A percentile compares a stretch with the other conserved stretches of the same genome.
phyloP scores from a whole-genome alignment of 2,113 vertebrate species.

The Scatophagus argus region DNA sequence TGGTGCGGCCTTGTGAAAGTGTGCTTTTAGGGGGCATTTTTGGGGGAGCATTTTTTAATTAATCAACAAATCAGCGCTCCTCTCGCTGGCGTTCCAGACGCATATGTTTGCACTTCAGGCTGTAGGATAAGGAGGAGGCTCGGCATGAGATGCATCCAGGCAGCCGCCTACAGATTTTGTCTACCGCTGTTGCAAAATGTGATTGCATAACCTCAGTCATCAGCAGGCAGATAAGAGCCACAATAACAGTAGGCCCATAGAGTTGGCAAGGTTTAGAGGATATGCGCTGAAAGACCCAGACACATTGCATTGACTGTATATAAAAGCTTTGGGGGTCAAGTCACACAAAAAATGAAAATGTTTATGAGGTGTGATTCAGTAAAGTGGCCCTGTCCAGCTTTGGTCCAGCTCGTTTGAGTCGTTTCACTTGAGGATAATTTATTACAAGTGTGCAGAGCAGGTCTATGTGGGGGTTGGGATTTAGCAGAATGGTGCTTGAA shows the following conservation, averaged over 20 bases:
- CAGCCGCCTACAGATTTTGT: conserved; percentile 90
- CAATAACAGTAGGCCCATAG: conserved; percentile 42
- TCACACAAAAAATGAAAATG: conserved; percentile 72
- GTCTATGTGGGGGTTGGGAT: conserved; percentile 81
- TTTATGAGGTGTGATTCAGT: conserved; percentile 89
- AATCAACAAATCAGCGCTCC: conserved; percentile 95
- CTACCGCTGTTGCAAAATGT: conserved; percentile 89
- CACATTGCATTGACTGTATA: conserved; percentile 43
- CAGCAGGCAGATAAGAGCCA: conserved; percentile 58
- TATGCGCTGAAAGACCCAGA: conserved; percentile 51
- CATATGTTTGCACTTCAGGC: conserved; percentile 95
- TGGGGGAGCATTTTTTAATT: conserved; percentile 86
- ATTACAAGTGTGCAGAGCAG: conserved; percentile 96
- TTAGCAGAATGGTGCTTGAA: conserved; percentile 91
- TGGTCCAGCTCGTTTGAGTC: conserved; percentile 90
- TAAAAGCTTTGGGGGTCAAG: conserved; percentile 69
- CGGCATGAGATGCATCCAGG: conserved; percentile 88
- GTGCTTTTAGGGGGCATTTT: conserved; percentile 76
- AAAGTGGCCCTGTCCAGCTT: conserved; percentile 88
- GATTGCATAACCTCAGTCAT: conserved; percentile 77
- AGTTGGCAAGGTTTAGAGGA: conserved; percentile 44
- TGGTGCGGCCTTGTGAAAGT: conserved; percentile 90
- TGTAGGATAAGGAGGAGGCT: conserved; percentile 92
- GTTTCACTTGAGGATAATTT: conserved; percentile 99
- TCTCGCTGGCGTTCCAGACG: conserved; percentile 90